Evolutionary conservation across 2,113 vertebrate genomes (phyloP), one percentile per base, ranked within the genome.

Genomic region (Poeciliopsis retropinna): DNA sequence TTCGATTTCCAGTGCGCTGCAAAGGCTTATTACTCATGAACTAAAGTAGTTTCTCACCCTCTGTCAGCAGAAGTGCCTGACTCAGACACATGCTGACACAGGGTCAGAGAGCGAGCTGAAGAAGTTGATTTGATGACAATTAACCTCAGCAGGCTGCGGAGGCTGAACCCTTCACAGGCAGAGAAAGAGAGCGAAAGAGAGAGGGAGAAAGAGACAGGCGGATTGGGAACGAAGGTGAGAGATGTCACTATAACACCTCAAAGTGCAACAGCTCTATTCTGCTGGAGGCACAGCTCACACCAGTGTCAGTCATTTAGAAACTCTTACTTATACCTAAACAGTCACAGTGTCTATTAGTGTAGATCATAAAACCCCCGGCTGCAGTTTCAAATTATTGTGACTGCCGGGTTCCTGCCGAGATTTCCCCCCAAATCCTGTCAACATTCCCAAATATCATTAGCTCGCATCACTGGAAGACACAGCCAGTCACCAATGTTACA

Each of bases 51-150:
- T 63, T 67, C 29, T 29, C 63, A 76, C 65, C 68, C 71, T 32
- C 30, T 66, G 62, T 32, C 71, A 44, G 72, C 73, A 82, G 28
- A 71, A 37, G 34, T 34, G 25, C 65, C 30, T 67, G 64, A 80
- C 64, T 72, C 70, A 54, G 54, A 67, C 71, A 37, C 28, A 74
- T 25, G 7, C 60, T 44, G 60, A 54, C 68, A 61, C 9, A 17
- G 64, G 83, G 83, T 87, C 78, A 75, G 34, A 68, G 61, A 72
- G 39, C 28, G 8, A 64, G 76, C 63, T 3, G 28, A 64, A 74
- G 64, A n/a, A 60, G 63, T 71, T 76, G 76, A 83, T 80, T 73
- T 74, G 78, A 85, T 68, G 78, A 83, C 83, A 79, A 77, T 88
- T 88, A 84, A 74, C 64, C 28, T 19, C 4, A 67, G 19, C 44